phyloP scores from a whole-genome alignment of 2,888 invertebrate genomes.

The Trissoscelio sp. region DNA sequence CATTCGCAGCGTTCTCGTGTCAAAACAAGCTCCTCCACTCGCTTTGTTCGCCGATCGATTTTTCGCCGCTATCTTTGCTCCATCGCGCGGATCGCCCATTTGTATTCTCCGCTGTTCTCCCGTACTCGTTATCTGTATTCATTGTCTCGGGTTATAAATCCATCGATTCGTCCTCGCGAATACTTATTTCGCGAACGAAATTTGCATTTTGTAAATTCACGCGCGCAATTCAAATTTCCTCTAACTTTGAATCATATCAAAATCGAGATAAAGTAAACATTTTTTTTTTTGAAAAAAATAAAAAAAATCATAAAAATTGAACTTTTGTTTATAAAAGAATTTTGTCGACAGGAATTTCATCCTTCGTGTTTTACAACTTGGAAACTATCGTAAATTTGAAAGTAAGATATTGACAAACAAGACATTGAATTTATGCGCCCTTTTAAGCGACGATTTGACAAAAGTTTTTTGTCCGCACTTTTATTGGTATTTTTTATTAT shows the following conservation, averaged over 20 bases:
- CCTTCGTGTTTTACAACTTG: background rate
- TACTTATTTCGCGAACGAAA: slow-evolving; percentile 50
- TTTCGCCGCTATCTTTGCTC: slow-evolving; percentile 65
- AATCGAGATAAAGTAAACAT: too few species aligned
- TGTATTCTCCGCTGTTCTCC: slow-evolving; percentile 68
- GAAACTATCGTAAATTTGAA: background rate
- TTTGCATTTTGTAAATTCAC: slow-evolving; percentile 33
- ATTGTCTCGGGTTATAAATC: slow-evolving; percentile 70
- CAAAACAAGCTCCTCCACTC: slow-evolving; percentile 39
- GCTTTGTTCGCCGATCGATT: slow-evolving; percentile 66
- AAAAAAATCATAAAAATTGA: too few species aligned
- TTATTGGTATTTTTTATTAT: slow-evolving; percentile 28
- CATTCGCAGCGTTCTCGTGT: slow-evolving; percentile 49
- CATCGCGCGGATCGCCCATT: slow-evolving; percentile 64
- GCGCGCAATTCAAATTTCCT: too few species aligned
- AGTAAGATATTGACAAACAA: slow-evolving; percentile 10
- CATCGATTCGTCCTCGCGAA: slow-evolving; percentile 55
- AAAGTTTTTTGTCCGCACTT: background rate
- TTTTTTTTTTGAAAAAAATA: too few species aligned
- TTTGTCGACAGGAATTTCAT: background rate
- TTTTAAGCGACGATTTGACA: background rate
- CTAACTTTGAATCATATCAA: too few species aligned
- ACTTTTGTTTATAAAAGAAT: too few species aligned
- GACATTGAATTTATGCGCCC: slow-evolving; percentile 8
- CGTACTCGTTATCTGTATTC: slow-evolving; percentile 68